Percentiles rank a stretch among this genome's conserved stretches.
phyloP scores from a whole-genome alignment of 2,113 vertebrate species.

The Myodes glareolus region DNA sequence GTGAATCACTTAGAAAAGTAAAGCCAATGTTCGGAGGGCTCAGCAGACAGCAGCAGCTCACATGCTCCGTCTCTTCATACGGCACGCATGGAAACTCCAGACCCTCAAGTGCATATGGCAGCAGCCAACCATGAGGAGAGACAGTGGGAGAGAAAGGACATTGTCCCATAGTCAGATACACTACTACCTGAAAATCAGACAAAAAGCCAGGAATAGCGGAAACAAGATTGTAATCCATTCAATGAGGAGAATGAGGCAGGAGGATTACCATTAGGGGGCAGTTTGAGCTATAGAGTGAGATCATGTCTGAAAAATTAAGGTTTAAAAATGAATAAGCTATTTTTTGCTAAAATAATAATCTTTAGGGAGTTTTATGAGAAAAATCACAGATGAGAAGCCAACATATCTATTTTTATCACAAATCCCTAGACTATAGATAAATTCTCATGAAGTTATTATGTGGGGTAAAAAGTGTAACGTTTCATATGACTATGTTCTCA shows the following conservation, averaged over 20 bases:
- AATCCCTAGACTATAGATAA: conserved; percentile 47
- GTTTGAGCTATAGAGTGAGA: background rate
- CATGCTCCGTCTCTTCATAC: background rate
- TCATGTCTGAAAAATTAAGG: background rate
- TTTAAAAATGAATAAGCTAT: background rate
- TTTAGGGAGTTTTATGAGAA: conserved; percentile 29
- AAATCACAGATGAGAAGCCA: conserved; percentile 26
- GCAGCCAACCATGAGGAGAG: background rate
- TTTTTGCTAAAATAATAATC: background rate
- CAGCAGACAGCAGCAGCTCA: background rate
- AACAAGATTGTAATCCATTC: too few species aligned
- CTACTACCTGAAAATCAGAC: background rate
- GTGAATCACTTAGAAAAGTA: conserved; percentile 25
- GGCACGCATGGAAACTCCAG: background rate
- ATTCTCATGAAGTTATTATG: conserved; percentile 50
- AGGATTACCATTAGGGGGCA: background rate
- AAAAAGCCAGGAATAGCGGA: background rate
- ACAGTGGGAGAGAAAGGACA: background rate
- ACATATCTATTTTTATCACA: conserved; percentile 4
- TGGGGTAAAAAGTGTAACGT: background rate
- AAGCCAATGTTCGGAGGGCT: background rate
- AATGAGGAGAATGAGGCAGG: background rate
- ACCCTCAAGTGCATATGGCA: rapidly evolving
- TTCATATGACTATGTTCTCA: conserved; percentile 64
- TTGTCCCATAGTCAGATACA: background rate